Conservation (phyloP, 2,888 invertebrate species). For the Scaptomyza polygonia region DNA sequence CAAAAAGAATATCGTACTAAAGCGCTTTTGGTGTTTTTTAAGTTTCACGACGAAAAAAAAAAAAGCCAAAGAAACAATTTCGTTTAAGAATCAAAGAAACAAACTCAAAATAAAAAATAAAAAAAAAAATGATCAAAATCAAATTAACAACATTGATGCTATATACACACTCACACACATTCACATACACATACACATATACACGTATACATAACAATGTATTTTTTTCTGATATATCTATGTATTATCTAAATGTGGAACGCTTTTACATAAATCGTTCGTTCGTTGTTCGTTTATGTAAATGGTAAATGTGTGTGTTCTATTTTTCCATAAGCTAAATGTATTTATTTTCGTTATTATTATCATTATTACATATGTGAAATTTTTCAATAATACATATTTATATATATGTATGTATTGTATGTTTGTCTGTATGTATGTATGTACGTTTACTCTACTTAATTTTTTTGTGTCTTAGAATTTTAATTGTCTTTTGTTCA, state of each 20-base stretch:
- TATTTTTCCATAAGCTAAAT: constrained; percentile 67
- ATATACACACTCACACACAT: constrained; percentile 32
- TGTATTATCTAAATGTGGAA: constrained; percentile 82
- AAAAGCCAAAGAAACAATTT: constrained; percentile 45
- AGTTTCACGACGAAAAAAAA: constrained; percentile 41
- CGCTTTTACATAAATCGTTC: constrained; percentile 82
- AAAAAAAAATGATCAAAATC: constrained; percentile 42
- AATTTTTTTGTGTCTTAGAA: constrained; percentile 53
- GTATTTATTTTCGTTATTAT: constrained; percentile 59
- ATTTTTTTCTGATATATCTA: constrained; percentile 74
- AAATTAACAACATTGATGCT: constrained; percentile 61
- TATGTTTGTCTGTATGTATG: constrained; percentile 42
- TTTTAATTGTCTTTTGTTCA: constrained; percentile 26
- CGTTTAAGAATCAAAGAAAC: constrained; percentile 40
- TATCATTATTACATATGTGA: constrained; percentile 43
- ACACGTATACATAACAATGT: constrained; percentile 51
- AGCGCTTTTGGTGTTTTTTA: constrained; percentile 82
- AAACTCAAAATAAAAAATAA: constrained; percentile 25
- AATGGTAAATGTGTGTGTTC: constrained; percentile 78
- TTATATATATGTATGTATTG: constrained; percentile 48
- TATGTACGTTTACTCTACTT: constrained; percentile 46
- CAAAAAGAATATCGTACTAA: constrained; percentile 65
- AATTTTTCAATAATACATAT: constrained; percentile 52
- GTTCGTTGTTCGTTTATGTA: constrained; percentile 80
- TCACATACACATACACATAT: constrained; percentile 26